Base-by-base conservation (phyloP, 2,888 invertebrate genomes). In the Liodrosophila aerea region DNA sequence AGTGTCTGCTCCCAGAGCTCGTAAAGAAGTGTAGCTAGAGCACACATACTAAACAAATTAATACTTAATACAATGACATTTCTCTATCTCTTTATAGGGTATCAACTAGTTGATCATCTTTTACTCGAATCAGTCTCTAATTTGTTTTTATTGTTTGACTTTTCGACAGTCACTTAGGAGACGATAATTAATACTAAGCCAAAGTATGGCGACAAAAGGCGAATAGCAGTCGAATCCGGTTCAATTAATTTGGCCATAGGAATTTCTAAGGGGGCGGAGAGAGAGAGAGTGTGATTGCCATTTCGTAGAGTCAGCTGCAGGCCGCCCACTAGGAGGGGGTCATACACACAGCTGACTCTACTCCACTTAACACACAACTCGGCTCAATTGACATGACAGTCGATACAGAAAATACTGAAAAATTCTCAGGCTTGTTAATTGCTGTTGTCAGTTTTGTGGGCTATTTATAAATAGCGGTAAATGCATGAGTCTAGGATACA, bases 341-440 rank as follows among this genome's bases (percentile, higher is more conserved):
- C 51, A n/a, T n/a, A n/a, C n/a, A n/a, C n/a, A 29, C 37, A 8
- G 36, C 44, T 44, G 34, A 43, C 44, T 18, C 37, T 41, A 18
- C 50, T 46, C 18, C 27, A 54, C 34, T 43, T 4, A 34, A 27
- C 39, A 44, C 44, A 27, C 39, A 41, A 18, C 40, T 40, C 16
- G 46, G 18, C 34, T 36, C 40, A 52, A 44, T 52, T 64, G 63
- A 66, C 66, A 72, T 76, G 60, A 70, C 76, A 50, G 46, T 40
- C 46, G 29, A 39, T 53, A 9, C 58, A 59, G 46, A 60, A 47
- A 81, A 78, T 77, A 81, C 81, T 74, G 59, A 77, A 60, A 47
- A 81, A 78, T 77, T 78, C 81, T 74, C 61, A 77, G 75, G 78
- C 77, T 75, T 74, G 77, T 78, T 78, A 81, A 78, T 77, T 78